Percentiles rank a stretch among this genome's conserved stretches.
Evolutionary conservation across 2,113 vertebrate genomes (phyloP).

Genomic region (Leucosticte australis): DNA sequence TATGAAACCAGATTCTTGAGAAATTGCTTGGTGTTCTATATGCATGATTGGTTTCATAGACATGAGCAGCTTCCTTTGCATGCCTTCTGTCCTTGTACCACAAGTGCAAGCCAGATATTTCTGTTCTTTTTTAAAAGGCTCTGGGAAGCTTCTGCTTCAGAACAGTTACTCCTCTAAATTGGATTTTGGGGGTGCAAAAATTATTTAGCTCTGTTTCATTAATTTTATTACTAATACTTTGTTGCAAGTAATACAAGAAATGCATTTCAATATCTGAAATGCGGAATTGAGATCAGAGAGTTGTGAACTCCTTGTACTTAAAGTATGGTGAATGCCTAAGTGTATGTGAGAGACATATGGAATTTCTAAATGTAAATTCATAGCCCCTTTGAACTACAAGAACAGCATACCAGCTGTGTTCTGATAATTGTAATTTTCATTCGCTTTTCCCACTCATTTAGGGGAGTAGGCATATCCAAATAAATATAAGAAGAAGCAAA

Average conservation of each 20-base stretch:
- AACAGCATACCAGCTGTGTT: background rate
- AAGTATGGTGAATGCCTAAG: background rate
- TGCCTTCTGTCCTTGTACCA: background rate
- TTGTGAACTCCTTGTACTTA: background rate
- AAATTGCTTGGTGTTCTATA: background rate
- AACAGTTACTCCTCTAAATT: background rate
- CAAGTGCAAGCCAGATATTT: background rate
- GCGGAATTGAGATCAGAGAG: background rate
- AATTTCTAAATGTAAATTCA: background rate
- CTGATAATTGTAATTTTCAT: background rate
- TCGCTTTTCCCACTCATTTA: background rate
- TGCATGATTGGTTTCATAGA: background rate
- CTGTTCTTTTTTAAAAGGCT: background rate
- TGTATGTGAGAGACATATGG: rapidly evolving
- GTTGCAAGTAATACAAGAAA: background rate
- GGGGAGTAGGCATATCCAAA: background rate
- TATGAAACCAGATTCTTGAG: background rate
- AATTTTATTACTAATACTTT: background rate
- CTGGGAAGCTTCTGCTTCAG: background rate
- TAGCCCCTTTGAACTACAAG: background rate
- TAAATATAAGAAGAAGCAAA: background rate
- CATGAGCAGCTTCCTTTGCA: background rate
- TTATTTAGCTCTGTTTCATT: background rate
- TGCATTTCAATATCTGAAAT: background rate
- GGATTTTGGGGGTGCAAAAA: background rate